Base-by-base conservation (phyloP, 2,888 invertebrate species). In the Agonopterix alstromeriana region DNA sequence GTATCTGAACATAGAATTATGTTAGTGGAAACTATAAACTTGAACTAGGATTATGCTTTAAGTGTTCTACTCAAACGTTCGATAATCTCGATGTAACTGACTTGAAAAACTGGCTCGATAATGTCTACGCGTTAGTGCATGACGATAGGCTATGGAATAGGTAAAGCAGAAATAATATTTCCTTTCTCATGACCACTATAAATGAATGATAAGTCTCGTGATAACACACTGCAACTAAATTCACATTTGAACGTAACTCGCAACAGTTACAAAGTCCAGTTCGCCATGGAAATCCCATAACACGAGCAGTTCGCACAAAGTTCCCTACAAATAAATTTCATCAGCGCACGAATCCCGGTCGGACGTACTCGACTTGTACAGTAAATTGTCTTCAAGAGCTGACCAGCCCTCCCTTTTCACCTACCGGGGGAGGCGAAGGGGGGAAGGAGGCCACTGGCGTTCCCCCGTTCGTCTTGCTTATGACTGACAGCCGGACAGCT, bases 321-420 rank as follows among this genome's bases (percentile, higher is more conserved):
- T 78, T 77, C 69, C 71, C 11, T 77, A 74, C 76, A 78, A 83
- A 85, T 84, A 86, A 86, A 85, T 83, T 84, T 83, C 81, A 81
- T 81, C 78, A 76, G 69, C 57, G 73, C 69, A 73, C 77, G 77
- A 77, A 78, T 78, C 80, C 83, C 77, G 62, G 73, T 67, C 64
- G 75, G 71, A 76, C 71, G 72, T 70, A 69, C 72, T 75, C 75
- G 71, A 77, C 79, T 80, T 76, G 79, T 75, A 74, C 82, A 77
- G 84, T 87, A 85, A 86, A 86, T 86, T 86, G 86, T 87, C 86
- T 87, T 86, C 82, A 83, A 84, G 85, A 82, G 85, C 84, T 86
- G 86, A 85, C 87, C 86, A 77, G 60, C 55, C 70, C 73, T 76
- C 79, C 76, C 72, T 66, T 66, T 65, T 57, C 65, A 67, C 70